These are phyloP conservation scores for Heliothis virescens DNA, from an alignment of 1,140 invertebrate genomes.

Conservation along the genomic window DNA sequence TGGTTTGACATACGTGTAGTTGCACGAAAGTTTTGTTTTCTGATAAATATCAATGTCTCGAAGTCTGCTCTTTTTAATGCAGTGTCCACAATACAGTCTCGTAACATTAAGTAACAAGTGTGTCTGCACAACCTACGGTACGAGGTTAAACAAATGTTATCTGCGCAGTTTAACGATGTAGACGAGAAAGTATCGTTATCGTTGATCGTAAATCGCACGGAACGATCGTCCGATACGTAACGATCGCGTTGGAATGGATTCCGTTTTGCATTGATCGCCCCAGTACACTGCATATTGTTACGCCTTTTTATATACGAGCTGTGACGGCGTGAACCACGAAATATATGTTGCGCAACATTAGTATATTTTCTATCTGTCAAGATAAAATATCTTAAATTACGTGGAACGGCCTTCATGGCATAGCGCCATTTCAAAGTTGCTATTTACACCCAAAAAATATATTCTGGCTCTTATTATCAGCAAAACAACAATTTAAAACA, in stretches of 20 bases:
- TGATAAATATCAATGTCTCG: too few species aligned
- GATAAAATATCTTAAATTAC: too few species aligned
- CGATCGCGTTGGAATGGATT: slow-evolving; percentile 38
- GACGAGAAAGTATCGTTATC: slow-evolving; percentile 47
- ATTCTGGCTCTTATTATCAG: too few species aligned
- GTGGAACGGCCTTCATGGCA: too few species aligned
- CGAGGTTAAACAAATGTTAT: slow-evolving; percentile 43
- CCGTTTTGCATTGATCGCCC: slow-evolving; percentile 41
- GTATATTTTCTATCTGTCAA: not conserved
- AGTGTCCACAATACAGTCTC: not conserved
- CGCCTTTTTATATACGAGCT: slow-evolving; percentile 32
- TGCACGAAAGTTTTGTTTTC: too few species aligned
- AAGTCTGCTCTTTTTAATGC: too few species aligned
- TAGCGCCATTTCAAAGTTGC: too few species aligned
- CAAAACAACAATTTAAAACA: too few species aligned
- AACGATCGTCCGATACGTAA: slow-evolving; percentile 48
- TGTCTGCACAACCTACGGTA: slow-evolving; percentile 13
- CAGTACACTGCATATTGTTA: slow-evolving; percentile 32
- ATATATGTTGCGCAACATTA: slow-evolving; percentile 9
- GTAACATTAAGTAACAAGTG: slow-evolving; percentile 10
- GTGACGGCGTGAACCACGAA: not conserved
- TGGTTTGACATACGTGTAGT: too few species aligned
- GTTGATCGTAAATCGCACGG: slow-evolving; percentile 44
- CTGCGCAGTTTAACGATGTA: slow-evolving; percentile 43
- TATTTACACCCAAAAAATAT: too few species aligned